phyloP scores from a whole-genome alignment of 2,888 invertebrate species.

The Mylabris sibirica region DNA sequence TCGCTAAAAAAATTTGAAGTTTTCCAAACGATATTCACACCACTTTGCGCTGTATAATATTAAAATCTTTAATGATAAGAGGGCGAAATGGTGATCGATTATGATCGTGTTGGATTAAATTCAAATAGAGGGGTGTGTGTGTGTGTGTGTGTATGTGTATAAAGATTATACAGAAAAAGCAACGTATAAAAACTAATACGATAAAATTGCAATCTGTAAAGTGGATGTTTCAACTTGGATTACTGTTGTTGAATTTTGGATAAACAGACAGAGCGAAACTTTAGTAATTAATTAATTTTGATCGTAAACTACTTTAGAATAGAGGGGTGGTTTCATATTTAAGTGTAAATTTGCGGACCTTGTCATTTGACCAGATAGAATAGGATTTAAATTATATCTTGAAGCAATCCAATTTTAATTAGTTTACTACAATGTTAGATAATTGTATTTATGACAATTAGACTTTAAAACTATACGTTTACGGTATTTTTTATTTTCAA shows the following conservation, averaged over 20 bases:
- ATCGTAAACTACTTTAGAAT: neutral
- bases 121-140: neutral
- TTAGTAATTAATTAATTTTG: slow-evolving; percentile 2
- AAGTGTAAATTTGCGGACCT: neutral
- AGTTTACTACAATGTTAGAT: neutral
- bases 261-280: neutral
- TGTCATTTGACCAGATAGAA: neutral
- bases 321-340: neutral
- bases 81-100: slow-evolving; percentile 22
- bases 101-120: slow-evolving; percentile 22
- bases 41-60: slow-evolving; percentile 14
- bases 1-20: neutral
- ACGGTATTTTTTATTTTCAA: no score
- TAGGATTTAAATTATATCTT: neutral
- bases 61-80: slow-evolving; percentile 12
- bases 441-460: neutral
- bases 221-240: slow-evolving; percentile 1
- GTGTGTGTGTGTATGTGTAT: neutral
- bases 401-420: slow-evolving; percentile 8
- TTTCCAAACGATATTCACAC: slow-evolving; percentile 18
- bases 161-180: neutral
- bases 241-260: neutral
- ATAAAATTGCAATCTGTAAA: slow-evolving; percentile 12
- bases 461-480: no score
- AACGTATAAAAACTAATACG: neutral